A percentile compares a stretch with the other conserved stretches of the same genome.
These are phyloP conservation scores for Drosophila tani DNA, from an alignment of 1,140 invertebrate species.

Conservation along the genomic window DNA sequence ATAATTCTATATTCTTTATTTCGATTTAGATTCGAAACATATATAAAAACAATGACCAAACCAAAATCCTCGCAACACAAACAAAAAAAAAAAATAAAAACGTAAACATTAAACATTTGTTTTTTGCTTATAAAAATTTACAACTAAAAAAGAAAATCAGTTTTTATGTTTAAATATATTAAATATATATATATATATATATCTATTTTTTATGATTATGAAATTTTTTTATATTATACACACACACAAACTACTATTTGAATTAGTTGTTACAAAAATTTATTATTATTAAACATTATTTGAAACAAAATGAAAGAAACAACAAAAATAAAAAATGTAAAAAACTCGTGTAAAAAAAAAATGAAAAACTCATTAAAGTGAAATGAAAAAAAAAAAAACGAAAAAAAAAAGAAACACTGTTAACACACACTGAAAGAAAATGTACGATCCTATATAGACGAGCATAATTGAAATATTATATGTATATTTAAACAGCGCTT, in stretches of 20 bases:
- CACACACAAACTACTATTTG: slow-evolving; percentile 48
- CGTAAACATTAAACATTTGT: slow-evolving; percentile 43
- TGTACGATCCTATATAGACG: slow-evolving; percentile 30
- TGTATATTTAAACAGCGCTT: slow-evolving; percentile 22
- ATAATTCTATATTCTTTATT: slow-evolving; percentile 30
- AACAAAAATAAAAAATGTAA: slow-evolving; percentile 28
- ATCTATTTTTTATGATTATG: slow-evolving; percentile 52
- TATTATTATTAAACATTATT: slow-evolving; percentile 46
- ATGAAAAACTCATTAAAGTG: slow-evolving; percentile 24
- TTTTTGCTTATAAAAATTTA: slow-evolving; percentile 45
- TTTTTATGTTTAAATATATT: slow-evolving; percentile 46
- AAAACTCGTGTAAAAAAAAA: slow-evolving; percentile 14
- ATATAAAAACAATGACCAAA: slow-evolving; percentile 66
- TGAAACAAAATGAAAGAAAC: slow-evolving; percentile 33
- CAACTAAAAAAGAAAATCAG: slow-evolving; percentile 36
- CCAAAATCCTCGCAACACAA: slow-evolving; percentile 78
- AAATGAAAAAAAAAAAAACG: slow-evolving; percentile 22
- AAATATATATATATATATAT: slow-evolving; percentile 25
- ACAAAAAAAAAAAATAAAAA: slow-evolving; percentile 38
- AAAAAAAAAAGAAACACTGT: slow-evolving; percentile 12
- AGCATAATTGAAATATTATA: slow-evolving; percentile 39
- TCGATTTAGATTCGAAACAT: slow-evolving; percentile 41
- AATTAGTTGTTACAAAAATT: slow-evolving; percentile 47
- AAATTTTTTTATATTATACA: slow-evolving; percentile 52
- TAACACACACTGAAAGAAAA: slow-evolving; percentile 40